A percentile compares a stretch with the other conserved stretches of the same genome.
Evolutionary conservation across 1,140 invertebrate species (phyloP).

Genomic region (Amphibalanus amphitrite): DNA sequence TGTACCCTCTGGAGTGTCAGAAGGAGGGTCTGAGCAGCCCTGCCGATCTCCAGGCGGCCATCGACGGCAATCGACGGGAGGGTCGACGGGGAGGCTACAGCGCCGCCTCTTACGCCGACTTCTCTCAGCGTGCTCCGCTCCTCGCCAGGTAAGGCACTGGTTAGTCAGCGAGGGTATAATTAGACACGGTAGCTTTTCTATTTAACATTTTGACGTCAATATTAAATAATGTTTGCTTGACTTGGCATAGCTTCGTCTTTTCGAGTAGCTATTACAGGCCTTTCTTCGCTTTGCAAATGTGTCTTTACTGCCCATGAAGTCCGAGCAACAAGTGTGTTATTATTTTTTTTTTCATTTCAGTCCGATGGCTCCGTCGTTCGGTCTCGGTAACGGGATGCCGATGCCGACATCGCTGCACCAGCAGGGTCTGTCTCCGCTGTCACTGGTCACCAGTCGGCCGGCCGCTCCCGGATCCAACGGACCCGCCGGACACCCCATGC

Average conservation of each 20-base stretch:
- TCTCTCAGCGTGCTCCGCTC: constrained; percentile 26
- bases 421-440: neutral
- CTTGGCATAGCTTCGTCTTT: too few species aligned
- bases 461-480: neutral
- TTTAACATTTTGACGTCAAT: too few species aligned
- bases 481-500: neutral
- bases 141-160: neutral
- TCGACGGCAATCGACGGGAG: constrained; percentile 92
- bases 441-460: neutral
- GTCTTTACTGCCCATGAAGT: too few species aligned
- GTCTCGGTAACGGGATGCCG: neutral
- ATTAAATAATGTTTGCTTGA: too few species aligned
- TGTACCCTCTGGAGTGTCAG: constrained; percentile 96
- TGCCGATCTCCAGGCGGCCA: constrained; percentile 86
- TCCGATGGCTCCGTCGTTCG: neutral
- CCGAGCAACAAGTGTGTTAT: too few species aligned
- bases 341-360: neutral
- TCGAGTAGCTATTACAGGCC: too few species aligned
- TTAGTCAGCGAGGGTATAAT: too few species aligned
- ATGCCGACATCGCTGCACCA: neutral
- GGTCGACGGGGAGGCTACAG: constrained; percentile 59
- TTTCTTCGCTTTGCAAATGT: too few species aligned
- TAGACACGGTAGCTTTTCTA: too few species aligned
- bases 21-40: constrained; percentile 79
- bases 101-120: constrained; percentile 61